Conservation (phyloP, 2,113 vertebrate species). For the Anas platyrhynchos region DNA sequence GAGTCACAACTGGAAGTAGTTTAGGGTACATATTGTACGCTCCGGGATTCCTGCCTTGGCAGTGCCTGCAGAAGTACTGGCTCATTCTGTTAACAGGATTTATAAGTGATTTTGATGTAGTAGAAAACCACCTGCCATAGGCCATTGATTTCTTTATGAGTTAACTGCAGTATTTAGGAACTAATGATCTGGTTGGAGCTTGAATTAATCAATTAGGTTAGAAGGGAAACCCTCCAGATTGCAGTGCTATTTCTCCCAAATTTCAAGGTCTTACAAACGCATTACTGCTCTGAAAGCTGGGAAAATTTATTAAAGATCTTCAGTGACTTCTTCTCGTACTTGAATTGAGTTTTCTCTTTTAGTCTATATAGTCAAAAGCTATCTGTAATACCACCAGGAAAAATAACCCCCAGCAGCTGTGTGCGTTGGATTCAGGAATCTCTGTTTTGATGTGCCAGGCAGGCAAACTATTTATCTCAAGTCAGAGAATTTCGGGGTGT, state of each 20-base stretch:
- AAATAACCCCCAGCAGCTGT: neutral
- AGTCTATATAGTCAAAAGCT: neutral
- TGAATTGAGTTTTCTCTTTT: neutral
- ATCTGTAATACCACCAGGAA: neutral
- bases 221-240: neutral
- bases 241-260: neutral
- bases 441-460: conserved; percentile 45
- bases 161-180: neutral
- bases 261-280: neutral
- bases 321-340: accelerated
- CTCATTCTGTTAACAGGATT: neutral
- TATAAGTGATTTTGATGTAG: neutral
- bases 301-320: neutral
- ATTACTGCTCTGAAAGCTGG: neutral
- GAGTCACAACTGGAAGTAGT: conserved; percentile 17
- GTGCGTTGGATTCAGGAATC: neutral
- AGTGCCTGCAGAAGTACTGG: neutral
- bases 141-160: neutral
- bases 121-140: conserved; percentile 6
- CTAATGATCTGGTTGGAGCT: neutral
- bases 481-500: conserved; percentile 33
- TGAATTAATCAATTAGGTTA: neutral
- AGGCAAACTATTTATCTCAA: neutral
- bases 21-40: neutral
- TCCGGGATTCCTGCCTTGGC: neutral